These are phyloP conservation scores for Bolborhynchus lineola DNA, from an alignment of 2,113 vertebrate genomes.

Conservation along the genomic window DNA sequence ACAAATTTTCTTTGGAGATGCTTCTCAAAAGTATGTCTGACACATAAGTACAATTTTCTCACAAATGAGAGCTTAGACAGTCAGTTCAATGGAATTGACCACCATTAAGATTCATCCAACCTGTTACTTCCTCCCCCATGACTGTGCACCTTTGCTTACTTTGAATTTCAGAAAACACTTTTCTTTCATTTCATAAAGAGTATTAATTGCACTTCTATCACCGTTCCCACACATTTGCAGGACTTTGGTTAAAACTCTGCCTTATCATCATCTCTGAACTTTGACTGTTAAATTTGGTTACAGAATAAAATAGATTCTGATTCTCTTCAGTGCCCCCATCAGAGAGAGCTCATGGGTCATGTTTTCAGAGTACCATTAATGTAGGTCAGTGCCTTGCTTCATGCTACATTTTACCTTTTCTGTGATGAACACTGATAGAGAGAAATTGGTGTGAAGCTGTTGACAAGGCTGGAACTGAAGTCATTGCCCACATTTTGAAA, in stretches of 20 bases:
- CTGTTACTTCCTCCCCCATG: neutral
- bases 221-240: neutral
- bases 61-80: neutral
- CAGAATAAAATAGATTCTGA: neutral
- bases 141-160: neutral
- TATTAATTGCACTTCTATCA: neutral
- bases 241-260: neutral
- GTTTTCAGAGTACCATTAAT: neutral
- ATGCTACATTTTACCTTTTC: neutral
- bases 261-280: neutral
- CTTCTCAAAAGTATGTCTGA: neutral
- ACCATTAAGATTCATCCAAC: neutral
- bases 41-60: neutral
- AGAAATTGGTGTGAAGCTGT: neutral
- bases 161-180: neutral
- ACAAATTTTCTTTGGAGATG: neutral
- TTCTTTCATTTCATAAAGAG: neutral
- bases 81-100: neutral
- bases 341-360: neutral
- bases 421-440: neutral
- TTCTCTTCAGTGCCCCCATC: neutral
- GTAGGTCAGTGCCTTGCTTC: neutral
- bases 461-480: neutral
- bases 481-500: neutral
- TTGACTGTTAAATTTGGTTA: neutral